Conservation (phyloP, 2,888 invertebrate species). For the Rhingia campestris region DNA sequence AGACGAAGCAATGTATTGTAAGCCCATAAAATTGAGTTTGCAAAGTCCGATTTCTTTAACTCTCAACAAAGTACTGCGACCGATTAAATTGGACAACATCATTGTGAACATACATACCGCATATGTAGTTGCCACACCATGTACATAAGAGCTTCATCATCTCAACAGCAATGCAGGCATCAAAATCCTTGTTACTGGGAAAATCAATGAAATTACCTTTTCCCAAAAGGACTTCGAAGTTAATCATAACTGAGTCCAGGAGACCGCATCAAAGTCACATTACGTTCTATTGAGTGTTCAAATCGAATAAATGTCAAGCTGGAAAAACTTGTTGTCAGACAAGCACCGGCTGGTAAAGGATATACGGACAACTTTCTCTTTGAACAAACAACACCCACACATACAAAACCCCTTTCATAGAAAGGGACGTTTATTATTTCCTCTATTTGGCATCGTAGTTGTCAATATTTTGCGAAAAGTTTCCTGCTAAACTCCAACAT, state of each 20-base stretch:
- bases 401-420: not conserved
- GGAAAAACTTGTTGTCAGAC: constrained; percentile 61
- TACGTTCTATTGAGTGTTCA: constrained; percentile 72
- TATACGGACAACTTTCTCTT: constrained; percentile 54
- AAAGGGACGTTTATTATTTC: constrained; percentile 67
- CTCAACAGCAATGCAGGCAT: not conserved
- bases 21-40: too few species aligned
- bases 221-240: constrained; percentile 43
- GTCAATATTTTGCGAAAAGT: constrained; percentile 70
- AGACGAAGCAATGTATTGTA: too few species aligned
- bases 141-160: too few species aligned
- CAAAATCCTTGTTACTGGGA: not conserved
- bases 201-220: constrained; percentile 37
- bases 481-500: constrained; percentile 39
- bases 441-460: constrained; percentile 62
- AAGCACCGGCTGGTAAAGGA: constrained; percentile 43
- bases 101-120: too few species aligned
- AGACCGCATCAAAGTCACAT: constrained; percentile 70
- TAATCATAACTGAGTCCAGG: constrained; percentile 57
- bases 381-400: not conserved
- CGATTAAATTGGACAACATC: too few species aligned
- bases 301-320: constrained; percentile 73
- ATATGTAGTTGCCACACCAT: too few species aligned
- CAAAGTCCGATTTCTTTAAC: too few species aligned
- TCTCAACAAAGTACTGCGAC: too few species aligned